A percentile compares a stretch with the other conserved stretches of the same genome.
phyloP scores from a whole-genome alignment of 2,113 vertebrate genomes.

The Neodon shergylaensis region DNA sequence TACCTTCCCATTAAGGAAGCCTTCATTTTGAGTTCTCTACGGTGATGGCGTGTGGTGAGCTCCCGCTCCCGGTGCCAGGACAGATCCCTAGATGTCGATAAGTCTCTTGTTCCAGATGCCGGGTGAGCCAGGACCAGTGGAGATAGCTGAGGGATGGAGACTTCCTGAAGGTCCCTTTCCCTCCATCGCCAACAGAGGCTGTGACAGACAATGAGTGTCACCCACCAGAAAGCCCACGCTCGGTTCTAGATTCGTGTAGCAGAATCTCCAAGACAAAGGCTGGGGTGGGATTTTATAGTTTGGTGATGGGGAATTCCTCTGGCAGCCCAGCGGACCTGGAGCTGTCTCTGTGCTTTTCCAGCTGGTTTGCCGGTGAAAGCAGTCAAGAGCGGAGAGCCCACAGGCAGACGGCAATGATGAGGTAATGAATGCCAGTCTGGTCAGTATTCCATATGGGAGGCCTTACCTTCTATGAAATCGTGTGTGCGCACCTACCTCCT shows the following conservation, averaged over 20 bases:
- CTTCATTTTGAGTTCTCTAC: not conserved
- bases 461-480: not conserved
- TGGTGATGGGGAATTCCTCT: not conserved
- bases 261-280: accelerated
- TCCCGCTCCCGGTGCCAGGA: not conserved
- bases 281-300: not conserved
- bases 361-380: too few relatives aligned
- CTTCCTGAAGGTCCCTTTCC: accelerated
- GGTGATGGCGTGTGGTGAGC: not conserved
- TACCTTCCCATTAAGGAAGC: not conserved
- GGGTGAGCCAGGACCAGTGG: accelerated
- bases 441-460: not conserved
- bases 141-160: accelerated
- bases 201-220: accelerated
- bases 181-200: too few relatives aligned
- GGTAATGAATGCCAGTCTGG: accelerated
- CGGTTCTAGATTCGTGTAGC: too few relatives aligned
- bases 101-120: not conserved
- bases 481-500: too few relatives aligned
- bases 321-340: accelerated
- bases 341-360: not conserved
- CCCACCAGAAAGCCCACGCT: not conserved
- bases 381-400: not conserved
- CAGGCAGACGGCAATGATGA: not conserved
- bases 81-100: accelerated